Percentiles rank a stretch among this genome's conserved stretches.
These are phyloP conservation scores for Rutpela maculata DNA, from an alignment of 2,888 invertebrate species.

Conservation along the genomic window DNA sequence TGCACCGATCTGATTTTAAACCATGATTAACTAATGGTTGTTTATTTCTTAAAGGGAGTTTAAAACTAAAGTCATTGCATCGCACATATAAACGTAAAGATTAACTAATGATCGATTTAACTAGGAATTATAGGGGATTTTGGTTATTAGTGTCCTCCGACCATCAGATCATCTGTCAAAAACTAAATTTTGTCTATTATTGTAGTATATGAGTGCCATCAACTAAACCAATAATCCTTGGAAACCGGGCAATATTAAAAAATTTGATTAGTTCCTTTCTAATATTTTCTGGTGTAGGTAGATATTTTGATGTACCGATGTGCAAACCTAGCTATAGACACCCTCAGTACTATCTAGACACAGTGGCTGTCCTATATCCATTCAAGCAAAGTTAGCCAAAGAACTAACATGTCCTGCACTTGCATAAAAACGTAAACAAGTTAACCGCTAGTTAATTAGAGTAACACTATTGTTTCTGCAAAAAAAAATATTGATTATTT, in stretches of 20 bases:
- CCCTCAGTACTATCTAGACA: not conserved
- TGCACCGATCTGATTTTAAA: no score
- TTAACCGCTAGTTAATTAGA: not conserved
- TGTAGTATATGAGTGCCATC: constrained; percentile 1
- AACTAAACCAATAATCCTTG: not conserved
- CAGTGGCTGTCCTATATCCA: not conserved
- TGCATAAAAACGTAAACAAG: constrained; percentile 3
- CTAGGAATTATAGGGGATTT: no score
- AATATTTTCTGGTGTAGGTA: not conserved
- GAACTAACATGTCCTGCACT: not conserved
- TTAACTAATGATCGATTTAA: no score
- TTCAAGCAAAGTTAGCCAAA: not conserved
- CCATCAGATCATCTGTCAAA: no score
- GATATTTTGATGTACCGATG: not conserved
- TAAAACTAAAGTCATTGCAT: no score
- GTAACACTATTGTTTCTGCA: not conserved
- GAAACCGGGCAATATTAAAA: not conserved
- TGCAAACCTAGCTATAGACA: not conserved
- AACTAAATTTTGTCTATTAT: no score
- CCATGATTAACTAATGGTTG: no score
- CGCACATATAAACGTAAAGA: no score
- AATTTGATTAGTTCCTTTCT: not conserved
- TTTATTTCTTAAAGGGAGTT: no score
- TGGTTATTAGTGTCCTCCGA: no score
- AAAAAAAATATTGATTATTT: not conserved